phyloP scores from a whole-genome alignment of 1,140 invertebrate genomes.

The Myzus persicae region DNA sequence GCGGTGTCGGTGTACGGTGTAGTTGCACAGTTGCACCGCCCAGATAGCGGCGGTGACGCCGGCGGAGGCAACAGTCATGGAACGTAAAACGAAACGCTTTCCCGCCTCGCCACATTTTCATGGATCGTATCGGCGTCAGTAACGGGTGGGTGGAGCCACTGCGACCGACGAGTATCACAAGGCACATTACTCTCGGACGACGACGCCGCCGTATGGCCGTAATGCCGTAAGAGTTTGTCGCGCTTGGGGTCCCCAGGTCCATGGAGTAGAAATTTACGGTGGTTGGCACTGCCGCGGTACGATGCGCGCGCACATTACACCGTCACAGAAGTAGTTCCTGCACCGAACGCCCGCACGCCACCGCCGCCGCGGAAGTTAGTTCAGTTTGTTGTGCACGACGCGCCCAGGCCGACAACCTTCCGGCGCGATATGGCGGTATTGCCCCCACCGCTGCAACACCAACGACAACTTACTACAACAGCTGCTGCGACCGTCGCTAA shows the following conservation, averaged over 20 bases:
- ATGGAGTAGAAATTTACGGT: not conserved
- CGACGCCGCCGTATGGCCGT: not conserved
- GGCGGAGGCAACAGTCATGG: not conserved
- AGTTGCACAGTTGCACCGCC: not conserved
- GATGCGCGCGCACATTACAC: constrained; percentile 21
- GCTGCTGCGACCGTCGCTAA: not conserved
- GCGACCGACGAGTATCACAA: not conserved
- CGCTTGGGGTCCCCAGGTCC: not conserved
- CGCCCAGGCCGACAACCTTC: not conserved
- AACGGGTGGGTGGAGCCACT: not conserved
- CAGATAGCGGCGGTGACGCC: constrained; percentile 36
- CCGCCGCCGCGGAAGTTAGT: not conserved
- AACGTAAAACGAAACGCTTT: not conserved
- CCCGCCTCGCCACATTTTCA: not conserved
- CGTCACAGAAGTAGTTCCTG: not conserved
- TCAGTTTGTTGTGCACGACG: not conserved
- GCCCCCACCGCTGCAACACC: not conserved
- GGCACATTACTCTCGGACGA: no score
- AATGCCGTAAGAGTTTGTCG: not conserved
- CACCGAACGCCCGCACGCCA: constrained; percentile 35
- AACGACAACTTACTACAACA: not conserved
- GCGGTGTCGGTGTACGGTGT: constrained; percentile 31
- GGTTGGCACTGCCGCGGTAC: not conserved
- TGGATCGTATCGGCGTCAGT: not conserved
- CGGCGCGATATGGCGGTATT: not conserved